A percentile compares a stretch with the other conserved stretches of the same genome.
These are phyloP conservation scores for Nothobranchius furzeri DNA, from an alignment of 2,113 vertebrate genomes.

Conservation along the genomic window DNA sequence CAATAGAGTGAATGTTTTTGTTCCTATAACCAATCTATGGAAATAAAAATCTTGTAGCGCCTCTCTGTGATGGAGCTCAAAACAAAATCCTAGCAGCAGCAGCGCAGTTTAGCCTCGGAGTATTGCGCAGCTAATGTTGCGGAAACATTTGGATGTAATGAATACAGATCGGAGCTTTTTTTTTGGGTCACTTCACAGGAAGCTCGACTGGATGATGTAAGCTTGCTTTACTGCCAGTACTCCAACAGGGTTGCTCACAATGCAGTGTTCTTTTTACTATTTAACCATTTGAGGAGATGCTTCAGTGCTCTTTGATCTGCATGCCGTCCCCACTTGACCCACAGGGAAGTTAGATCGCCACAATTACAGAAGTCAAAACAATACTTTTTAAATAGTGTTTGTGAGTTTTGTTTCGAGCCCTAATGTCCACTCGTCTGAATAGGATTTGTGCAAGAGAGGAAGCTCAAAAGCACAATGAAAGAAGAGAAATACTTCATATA, in stretches of 20 bases:
- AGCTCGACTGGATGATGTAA: conserved; percentile 65
- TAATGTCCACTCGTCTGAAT: background rate
- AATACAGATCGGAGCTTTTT: conserved; percentile 68
- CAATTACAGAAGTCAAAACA: conserved; percentile 48
- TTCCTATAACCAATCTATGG: conserved; percentile 39
- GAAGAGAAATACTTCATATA: no score
- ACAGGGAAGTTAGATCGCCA: conserved; percentile 24
- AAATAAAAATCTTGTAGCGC: conserved; percentile 38
- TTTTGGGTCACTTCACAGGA: conserved; percentile 71
- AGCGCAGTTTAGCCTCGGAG: conserved; percentile 50
- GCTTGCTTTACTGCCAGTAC: conserved; percentile 55
- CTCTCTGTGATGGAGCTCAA: conserved; percentile 20
- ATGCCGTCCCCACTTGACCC: conserved; percentile 38
- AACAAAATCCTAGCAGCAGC: conserved; percentile 42
- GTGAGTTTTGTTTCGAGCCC: background rate
- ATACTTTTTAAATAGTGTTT: background rate
- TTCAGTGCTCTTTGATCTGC: conserved; percentile 43
- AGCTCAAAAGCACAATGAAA: background rate
- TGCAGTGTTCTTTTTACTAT: conserved; percentile 49
- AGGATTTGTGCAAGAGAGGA: background rate
- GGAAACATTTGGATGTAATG: conserved; percentile 72
- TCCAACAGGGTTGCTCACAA: conserved; percentile 49
- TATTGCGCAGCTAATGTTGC: conserved; percentile 69
- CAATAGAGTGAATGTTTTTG: conserved; percentile 32
- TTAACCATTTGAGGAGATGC: conserved; percentile 45